Base-by-base conservation (phyloP, 2,888 invertebrate species). In the Hemithea aestivaria region DNA sequence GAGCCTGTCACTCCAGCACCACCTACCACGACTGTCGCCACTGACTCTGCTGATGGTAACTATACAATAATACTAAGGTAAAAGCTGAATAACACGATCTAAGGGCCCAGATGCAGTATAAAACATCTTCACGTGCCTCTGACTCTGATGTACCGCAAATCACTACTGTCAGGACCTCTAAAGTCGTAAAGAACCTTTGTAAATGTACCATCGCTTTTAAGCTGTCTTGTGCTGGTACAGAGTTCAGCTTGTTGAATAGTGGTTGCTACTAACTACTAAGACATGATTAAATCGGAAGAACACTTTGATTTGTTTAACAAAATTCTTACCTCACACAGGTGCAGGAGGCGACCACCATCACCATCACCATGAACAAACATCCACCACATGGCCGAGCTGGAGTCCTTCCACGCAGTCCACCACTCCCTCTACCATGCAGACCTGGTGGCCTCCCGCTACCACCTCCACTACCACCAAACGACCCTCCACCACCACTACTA, bases 1-100 rank as follows among this genome's bases (percentile, higher is more conserved):
- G 87, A 89, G 35, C 93, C 94, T 0, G 87, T 91, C 6, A 95
- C 95, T 0, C 95, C 96, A 0, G 79, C 90, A 6, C 91, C 95
- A 1, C 94, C 95, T 0, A 90, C 91, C 0, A 89, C 94, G 52
- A 93, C 94, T 34, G 41, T 42, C 2, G 41, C 41, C 0, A 92
- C 94, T 39, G 70, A 65, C 34, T 75, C 71, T 31, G 73, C 80
- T 51, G 73, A 81, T 55, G 85, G 85, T 84, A 50, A 50, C 50
- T 23, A 9, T 10, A 8, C 7, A 10, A 2, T 16, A 16, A 16
- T 16, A 16, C 5, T n/a, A n/a, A n/a, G n/a, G n/a, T n/a, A n/a
- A n/a, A n/a, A n/a, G n/a, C n/a, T n/a, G n/a, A n/a, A n/a, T n/a
- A n/a, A n/a, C n/a, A n/a, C n/a, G n/a, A n/a, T n/a, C n/a, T n/a